phyloP scores from a whole-genome alignment of 2,888 invertebrate genomes.

The Elmis aenea region DNA sequence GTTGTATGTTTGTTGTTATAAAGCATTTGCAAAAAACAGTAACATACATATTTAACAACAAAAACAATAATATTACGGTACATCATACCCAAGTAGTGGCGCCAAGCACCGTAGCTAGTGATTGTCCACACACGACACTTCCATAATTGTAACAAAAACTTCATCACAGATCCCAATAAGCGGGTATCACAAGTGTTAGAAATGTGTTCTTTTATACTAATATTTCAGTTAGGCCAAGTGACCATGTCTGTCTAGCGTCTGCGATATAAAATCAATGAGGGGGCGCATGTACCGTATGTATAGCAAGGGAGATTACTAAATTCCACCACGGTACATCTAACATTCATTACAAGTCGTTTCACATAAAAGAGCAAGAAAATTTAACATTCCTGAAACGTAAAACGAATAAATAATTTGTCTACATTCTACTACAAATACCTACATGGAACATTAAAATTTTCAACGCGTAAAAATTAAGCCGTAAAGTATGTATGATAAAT shows the following conservation, averaged over 20 bases:
- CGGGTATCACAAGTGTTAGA: slow-evolving; percentile 15
- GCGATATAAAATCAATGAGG: slow-evolving; percentile 42
- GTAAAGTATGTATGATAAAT: too few species aligned
- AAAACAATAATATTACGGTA: too few species aligned
- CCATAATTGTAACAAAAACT: slow-evolving; percentile 15
- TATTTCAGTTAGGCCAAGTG: slow-evolving; percentile 39
- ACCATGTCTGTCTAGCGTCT: slow-evolving; percentile 43
- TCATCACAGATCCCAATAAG: slow-evolving; percentile 24
- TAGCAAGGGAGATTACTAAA: slow-evolving; percentile 9
- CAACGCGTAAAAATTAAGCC: too few species aligned
- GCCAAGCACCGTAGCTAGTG: slow-evolving; percentile 2
- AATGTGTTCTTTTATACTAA: slow-evolving; percentile 27
- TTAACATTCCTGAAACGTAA: too few species aligned
- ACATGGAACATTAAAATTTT: too few species aligned
- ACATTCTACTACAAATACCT: too few species aligned
- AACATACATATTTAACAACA: too few species aligned
- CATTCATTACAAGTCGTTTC: too few species aligned
- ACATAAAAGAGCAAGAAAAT: too few species aligned
- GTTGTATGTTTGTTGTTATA: too few species aligned
- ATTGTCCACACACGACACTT: slow-evolving; percentile 11
- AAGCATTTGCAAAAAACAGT: too few species aligned
- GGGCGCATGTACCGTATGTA: slow-evolving; percentile 44
- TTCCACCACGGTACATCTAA: slow-evolving; percentile 31
- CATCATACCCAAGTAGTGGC: slow-evolving; percentile 8
- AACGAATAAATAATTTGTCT: too few species aligned